These are phyloP conservation scores for Bathynomus jamesi DNA, from an alignment of 1,140 invertebrate genomes.

Conservation along the genomic window DNA sequence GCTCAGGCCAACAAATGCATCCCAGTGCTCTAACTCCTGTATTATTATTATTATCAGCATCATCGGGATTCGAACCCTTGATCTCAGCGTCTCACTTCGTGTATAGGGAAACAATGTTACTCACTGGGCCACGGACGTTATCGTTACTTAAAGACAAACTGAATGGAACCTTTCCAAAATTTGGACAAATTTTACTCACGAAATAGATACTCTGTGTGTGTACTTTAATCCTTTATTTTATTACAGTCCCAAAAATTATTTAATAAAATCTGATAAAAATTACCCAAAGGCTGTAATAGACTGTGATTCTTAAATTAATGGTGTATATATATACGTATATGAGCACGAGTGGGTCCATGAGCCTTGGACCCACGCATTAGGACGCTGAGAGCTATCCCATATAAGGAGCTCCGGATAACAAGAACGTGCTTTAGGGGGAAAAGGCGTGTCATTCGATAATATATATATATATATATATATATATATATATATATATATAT, in stretches of 20 bases:
- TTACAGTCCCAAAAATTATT: neutral
- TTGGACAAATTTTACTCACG: too few relatives aligned
- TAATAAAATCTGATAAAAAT: neutral
- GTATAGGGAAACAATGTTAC: too few relatives aligned
- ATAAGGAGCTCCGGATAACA: neutral
- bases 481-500: neutral
- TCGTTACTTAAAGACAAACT: too few relatives aligned
- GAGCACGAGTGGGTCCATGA: neutral
- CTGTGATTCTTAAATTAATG: neutral
- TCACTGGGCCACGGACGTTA: too few relatives aligned
- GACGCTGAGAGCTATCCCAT: neutral
- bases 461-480: constrained; percentile 1
- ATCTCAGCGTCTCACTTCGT: too few relatives aligned
- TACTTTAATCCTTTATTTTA: neutral
- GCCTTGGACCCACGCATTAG: too few relatives aligned
- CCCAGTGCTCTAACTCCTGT: too few relatives aligned
- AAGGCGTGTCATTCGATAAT: neutral
- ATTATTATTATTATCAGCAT: too few relatives aligned
- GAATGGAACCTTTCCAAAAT: too few relatives aligned
- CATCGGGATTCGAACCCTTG: too few relatives aligned
- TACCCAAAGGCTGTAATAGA: neutral
- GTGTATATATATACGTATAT: neutral
- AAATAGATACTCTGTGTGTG: neutral
- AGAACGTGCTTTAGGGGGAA: neutral
- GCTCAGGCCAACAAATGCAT: too few relatives aligned